Base-by-base conservation (phyloP, 2,113 vertebrate genomes). In the Phyllopteryx taeniolatus region DNA sequence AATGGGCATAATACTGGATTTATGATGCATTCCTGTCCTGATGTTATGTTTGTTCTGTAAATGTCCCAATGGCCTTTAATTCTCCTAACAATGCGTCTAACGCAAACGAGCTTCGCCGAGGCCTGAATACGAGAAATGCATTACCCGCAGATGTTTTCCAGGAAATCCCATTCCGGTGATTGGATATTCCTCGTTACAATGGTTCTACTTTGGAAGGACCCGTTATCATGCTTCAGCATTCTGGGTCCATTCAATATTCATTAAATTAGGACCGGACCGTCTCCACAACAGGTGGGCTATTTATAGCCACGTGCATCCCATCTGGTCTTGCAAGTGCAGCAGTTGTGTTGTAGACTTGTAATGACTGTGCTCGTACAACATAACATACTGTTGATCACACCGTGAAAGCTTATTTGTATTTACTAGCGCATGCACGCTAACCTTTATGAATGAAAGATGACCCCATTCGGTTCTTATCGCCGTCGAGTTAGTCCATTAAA, bases 161-260 rank as follows among this genome's bases (percentile, higher is more conserved):
- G 59, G 66, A 75, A 77, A 71, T 22, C 35, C 46, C 7, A 63
- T 53, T 17, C 9, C 57, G 2, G 33, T 74, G 76, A 65, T 27
- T 22, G 59, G 20, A 2, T 72, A 62, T 78, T 76, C 62, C 66
- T 35, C 66, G 54, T 46, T 39, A 72, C 31, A 73, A 74, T 74
- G 69, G 63, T 39, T 35, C 43, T 63, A 44, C 22, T 59, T 8
- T n/a, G 35, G 78, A 68, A 31, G 59, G 56, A 71, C 70, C 64
- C 68, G 15, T 75, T 74, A 47, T 68, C 13, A 3, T 49, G 35
- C 33, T 59, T 11, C 7, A 64, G 17, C 39, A 59, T 61, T 61
- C 59, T 71, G 43, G 43, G 64, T 47, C 39, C 27, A 69, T 83
- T 65, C 51, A 72, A 33, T 72, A 71, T 77, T 75, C 63, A 71